Evolutionary conservation across 2,888 invertebrate genomes (phyloP).

Genomic region (Endotricha flammealis): DNA sequence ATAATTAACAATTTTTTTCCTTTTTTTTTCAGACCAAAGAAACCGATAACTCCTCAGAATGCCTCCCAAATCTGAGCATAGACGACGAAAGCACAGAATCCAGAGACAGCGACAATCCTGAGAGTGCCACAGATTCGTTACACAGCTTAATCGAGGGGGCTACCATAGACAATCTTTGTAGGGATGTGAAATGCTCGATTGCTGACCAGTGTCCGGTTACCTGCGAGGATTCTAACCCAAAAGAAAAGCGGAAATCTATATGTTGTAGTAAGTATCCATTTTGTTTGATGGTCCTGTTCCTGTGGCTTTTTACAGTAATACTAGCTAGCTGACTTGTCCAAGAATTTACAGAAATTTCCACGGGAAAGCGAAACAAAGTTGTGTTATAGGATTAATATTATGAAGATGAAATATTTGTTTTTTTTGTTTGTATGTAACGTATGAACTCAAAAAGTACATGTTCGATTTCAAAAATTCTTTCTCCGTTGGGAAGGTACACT

Average conservation of each 20-base stretch:
- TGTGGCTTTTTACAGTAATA: too few relatives aligned
- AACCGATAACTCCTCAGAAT: conserved; percentile 14
- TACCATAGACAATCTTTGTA: conserved; percentile 22
- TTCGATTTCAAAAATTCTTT: too few relatives aligned
- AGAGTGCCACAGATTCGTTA: conserved; percentile 33
- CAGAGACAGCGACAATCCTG: conserved; percentile 23
- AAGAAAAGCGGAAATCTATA: conserved; percentile 19
- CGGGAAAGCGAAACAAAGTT: too few relatives aligned
- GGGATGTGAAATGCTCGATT: conserved; percentile 27
- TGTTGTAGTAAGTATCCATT: conserved; percentile 45
- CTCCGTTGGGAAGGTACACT: too few relatives aligned
- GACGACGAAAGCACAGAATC: conserved; percentile 16
- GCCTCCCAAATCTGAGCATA: conserved; percentile 4
- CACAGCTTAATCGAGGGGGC: conserved; percentile 35
- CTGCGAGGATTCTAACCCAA: conserved; percentile 22
- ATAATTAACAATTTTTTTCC: not conserved
- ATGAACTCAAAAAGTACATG: too few relatives aligned
- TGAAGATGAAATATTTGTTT: too few relatives aligned
- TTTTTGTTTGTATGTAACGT: too few relatives aligned
- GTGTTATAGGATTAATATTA: too few relatives aligned
- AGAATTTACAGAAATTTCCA: too few relatives aligned
- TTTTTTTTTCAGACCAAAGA: conserved; percentile 18
- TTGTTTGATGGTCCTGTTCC: too few relatives aligned
- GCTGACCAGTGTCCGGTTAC: conserved; percentile 24
- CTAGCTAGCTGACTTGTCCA: too few relatives aligned